Conservation (phyloP, 2,797 vertebrate species). For the Acipenser ruthenus region DNA sequence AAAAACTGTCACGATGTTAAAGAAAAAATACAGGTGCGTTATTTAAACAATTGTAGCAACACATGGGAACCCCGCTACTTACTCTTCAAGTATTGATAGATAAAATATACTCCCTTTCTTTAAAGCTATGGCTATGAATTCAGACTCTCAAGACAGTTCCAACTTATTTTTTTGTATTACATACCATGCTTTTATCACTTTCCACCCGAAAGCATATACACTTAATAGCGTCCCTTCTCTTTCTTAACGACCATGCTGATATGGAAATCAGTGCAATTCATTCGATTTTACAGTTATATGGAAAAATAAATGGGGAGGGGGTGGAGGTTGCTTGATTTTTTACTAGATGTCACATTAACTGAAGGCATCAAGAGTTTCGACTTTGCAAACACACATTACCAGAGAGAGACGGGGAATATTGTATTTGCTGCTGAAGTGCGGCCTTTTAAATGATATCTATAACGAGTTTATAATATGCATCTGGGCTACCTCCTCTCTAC, state of each 20-base stretch:
- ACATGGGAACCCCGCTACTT: too few species aligned
- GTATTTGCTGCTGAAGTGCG: conserved; percentile 74
- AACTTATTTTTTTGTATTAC: conserved; percentile 17
- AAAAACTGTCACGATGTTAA: too few species aligned
- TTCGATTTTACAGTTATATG: conserved; percentile 63
- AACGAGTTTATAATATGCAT: conserved; percentile 96
- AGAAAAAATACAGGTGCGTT: too few species aligned
- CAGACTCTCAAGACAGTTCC: conserved; percentile 28
- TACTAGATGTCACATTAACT: conserved; percentile 76
- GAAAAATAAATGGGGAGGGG: not conserved
- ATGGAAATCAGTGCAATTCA: conserved; percentile 66
- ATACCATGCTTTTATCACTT: conserved; percentile 27
- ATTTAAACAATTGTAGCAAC: too few species aligned
- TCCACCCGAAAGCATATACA: conserved; percentile 43
- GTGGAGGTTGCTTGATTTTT: not conserved
- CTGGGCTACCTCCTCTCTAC: conserved; percentile 78
- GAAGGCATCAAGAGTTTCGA: conserved; percentile 75
- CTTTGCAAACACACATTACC: conserved; percentile 81
- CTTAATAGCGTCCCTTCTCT: conserved; percentile 48
- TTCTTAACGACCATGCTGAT: conserved; percentile 57
- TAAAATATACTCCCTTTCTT: not conserved
- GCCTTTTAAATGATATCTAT: conserved; percentile 86
- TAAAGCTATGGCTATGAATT: conserved; percentile 13
- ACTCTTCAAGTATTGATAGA: too few species aligned
- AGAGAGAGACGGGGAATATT: conserved; percentile 74